Base-by-base conservation (phyloP, 2,888 invertebrate genomes). In the Trypoxylon attenuatum region DNA sequence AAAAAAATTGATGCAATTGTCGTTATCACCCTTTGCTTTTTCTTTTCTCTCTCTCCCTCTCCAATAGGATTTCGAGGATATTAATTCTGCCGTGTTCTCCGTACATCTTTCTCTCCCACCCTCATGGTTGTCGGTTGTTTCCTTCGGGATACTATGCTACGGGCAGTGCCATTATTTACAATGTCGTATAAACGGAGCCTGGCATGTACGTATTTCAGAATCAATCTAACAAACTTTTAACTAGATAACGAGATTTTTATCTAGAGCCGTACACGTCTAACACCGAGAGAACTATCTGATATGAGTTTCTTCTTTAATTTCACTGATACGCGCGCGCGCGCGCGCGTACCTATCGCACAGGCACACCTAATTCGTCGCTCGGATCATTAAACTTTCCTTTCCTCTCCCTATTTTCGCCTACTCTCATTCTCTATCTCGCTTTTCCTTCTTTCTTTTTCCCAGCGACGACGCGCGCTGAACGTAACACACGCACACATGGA, bases 271-370 rank as follows among this genome's bases (percentile, higher is more conserved):
- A 86, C 86, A 86, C 84, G 82, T 83, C 87, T 87, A 87, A 87
- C 87, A 87, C 81, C 84, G 83, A 87, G 79, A 85, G 82, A 86
- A 86, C 86, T 86, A 86, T 82, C 79, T 87, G 87, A 87, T 87
- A 87, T 87, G 87, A 85, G 84, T 87, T 84, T 82, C 76, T 78
- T 79, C 78, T 80, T 80, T 79, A 27, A 55, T 53, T 47, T 60
- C 64, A 62, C 23, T 60, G 62, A 65, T 54, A 29, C 33, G n/a
- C n/a, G n/a, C n/a, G n/a, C n/a, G n/a, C n/a, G n/a, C 69, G 52
- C 66, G 25, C 57, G 25, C 62, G 53, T 63, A 66, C 57, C 42
- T 57, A 38, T 61, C 73, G 70, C 65, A 71, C 77, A 58, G 64
- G 19, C 76, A 45, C 56, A 18, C 73, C 49, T 69, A 55, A n/a